Conservation (phyloP, 92 coral and sea anemone genomes). For the Muricea muricata region DNA sequence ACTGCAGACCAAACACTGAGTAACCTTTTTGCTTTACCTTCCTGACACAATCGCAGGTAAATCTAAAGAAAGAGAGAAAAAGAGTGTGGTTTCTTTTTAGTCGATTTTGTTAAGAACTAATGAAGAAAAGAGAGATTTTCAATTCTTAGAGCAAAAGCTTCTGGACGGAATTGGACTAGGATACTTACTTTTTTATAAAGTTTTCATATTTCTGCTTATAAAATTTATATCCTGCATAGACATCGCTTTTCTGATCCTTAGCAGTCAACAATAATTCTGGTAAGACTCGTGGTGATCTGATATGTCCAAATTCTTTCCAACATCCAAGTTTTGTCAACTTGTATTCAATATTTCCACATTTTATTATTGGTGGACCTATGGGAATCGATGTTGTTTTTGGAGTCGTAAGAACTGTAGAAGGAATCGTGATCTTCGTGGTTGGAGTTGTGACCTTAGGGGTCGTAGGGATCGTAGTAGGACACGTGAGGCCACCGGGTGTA, state of each 20-base stretch:
- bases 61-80: conserved; percentile 10
- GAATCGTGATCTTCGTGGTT: background rate
- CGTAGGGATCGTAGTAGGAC: conserved; percentile 15
- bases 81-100: too few species aligned
- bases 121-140: too few species aligned
- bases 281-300: conserved; percentile 5
- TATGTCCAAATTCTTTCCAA: conserved; percentile 18
- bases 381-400: background rate
- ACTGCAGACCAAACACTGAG: conserved; percentile 37
- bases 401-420: background rate
- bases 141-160: too few species aligned
- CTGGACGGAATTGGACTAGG: too few species aligned
- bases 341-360: conserved; percentile 6
- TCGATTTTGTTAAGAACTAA: too few species aligned
- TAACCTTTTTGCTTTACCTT: conserved; percentile 22
- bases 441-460: background rate
- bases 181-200: background rate
- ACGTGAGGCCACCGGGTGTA: conserved; percentile 14
- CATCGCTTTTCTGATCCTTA: background rate
- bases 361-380: conserved; percentile 6
- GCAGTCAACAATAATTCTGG: conserved; percentile 12
- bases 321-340: conserved; percentile 19
- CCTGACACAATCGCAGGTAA: conserved; percentile 22
- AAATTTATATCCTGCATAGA: background rate
- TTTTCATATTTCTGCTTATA: background rate